phyloP scores from a whole-genome alignment of 2,797 vertebrate genomes.

The Halcyon leucocephala region DNA sequence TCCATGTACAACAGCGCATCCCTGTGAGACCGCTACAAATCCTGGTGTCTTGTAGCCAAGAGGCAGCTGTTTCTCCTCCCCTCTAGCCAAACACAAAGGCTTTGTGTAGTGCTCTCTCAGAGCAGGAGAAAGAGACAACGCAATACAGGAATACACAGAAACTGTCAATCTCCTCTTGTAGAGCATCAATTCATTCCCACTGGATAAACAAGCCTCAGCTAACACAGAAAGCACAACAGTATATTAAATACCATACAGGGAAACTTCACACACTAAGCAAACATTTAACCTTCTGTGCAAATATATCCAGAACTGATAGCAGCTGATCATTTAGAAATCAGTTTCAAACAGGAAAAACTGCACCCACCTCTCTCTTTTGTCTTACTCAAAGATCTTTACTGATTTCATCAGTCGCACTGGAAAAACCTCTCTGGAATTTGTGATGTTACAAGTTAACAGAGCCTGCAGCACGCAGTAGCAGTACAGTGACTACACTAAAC shows the following conservation, averaged over 20 bases:
- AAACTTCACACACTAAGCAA: not conserved
- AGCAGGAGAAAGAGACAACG: not conserved
- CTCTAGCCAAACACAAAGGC: slow-evolving; percentile 54
- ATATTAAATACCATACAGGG: not conserved
- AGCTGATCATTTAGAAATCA: accelerated
- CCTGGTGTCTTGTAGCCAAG: not conserved
- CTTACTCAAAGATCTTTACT: not conserved
- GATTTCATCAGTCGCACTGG: not conserved
- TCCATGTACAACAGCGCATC: accelerated
- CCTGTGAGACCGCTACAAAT: not conserved
- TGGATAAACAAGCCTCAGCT: not conserved
- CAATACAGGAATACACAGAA: slow-evolving; percentile 4
- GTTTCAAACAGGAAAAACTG: not conserved
- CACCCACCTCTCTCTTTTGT: not conserved
- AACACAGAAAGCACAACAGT: not conserved
- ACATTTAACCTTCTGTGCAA: not conserved
- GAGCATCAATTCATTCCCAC: not conserved
- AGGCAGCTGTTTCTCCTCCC: slow-evolving; percentile 55
- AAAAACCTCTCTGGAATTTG: not conserved
- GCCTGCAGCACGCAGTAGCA: not conserved
- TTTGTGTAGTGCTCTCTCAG: slow-evolving; percentile 33
- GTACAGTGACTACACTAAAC: not conserved
- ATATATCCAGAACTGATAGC: not conserved
- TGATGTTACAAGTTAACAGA: not conserved
- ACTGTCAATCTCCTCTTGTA: not conserved